These are phyloP conservation scores for Microplitis deprimator DNA, from an alignment of 2,888 invertebrate genomes.

Conservation along the genomic window DNA sequence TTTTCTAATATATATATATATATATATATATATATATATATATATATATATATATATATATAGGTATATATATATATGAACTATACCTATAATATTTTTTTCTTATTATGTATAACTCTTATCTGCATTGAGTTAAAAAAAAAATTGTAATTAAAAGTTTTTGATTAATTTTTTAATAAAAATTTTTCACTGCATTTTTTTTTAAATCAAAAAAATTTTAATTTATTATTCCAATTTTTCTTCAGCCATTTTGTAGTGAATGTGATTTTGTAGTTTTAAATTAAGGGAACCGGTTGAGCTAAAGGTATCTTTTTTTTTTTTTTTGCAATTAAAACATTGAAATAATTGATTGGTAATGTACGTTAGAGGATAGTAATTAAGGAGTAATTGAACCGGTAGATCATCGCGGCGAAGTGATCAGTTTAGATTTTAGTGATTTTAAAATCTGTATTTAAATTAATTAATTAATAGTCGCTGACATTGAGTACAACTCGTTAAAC, in stretches of 20 bases:
- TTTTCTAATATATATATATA: background rate
- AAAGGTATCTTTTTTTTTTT: background rate
- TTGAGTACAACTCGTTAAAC: too few species aligned
- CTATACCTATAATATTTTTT: too few species aligned
- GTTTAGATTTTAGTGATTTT: background rate
- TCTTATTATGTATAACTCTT: background rate
- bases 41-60: background rate
- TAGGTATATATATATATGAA: too few species aligned
- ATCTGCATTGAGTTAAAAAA: background rate
- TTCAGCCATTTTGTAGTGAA: background rate
- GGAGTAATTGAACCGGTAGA: background rate
- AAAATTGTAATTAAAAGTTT: background rate
- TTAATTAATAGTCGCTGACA: too few species aligned
- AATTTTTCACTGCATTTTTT: background rate
- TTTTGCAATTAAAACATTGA: background rate
- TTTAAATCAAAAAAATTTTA: background rate
- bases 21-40: too few species aligned
- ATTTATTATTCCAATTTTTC: too few species aligned
- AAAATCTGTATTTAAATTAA: too few species aligned
- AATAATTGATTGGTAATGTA: background rate
- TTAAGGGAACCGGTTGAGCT: background rate
- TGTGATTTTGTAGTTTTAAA: background rate
- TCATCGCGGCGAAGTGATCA: background rate
- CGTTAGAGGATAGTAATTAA: background rate
- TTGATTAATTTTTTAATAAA: background rate